A percentile compares a stretch with the other conserved stretches of the same genome.
These are phyloP conservation scores for Scaptomyza polygonia DNA, from an alignment of 2,888 invertebrate genomes.

Conservation along the genomic window DNA sequence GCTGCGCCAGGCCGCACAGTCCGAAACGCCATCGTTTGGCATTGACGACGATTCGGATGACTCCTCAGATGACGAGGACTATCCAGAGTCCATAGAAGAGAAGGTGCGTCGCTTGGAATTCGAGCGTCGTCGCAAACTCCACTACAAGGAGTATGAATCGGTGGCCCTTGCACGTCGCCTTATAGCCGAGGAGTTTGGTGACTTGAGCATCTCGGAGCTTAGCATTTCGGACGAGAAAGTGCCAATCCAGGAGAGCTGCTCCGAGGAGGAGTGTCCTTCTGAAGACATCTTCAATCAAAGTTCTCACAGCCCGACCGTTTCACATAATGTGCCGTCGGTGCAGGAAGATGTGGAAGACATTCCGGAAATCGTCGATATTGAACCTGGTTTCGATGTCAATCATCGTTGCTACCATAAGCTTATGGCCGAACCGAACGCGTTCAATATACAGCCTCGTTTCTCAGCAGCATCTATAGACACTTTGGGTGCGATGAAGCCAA, in stretches of 20 bases:
- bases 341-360: background rate
- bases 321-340: accelerated
- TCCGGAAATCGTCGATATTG: constrained; percentile 44
- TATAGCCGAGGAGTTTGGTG: constrained; percentile 94
- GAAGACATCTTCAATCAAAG: background rate
- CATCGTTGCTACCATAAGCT: constrained; percentile 65
- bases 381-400: constrained; percentile 45
- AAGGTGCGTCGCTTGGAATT: constrained; percentile 91
- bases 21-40: constrained; percentile 84
- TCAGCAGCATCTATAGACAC: background rate
- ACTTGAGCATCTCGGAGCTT: constrained; percentile 87
- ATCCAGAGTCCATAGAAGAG: constrained; percentile 87
- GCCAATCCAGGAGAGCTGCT: constrained; percentile 8
- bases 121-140: constrained; percentile 96
- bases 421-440: constrained; percentile 21
- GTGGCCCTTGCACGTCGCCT: constrained; percentile 95
- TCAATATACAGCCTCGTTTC: background rate
- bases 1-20: constrained; percentile 82
- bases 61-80: constrained; percentile 86
- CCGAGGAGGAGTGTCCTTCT: constrained; percentile 7
- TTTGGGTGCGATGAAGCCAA: background rate
- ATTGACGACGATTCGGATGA: constrained; percentile 84
- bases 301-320: background rate
- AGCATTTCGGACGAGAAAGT: constrained; percentile 3
- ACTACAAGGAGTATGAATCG: constrained; percentile 98